Evolutionary conservation across 1,140 invertebrate genomes (phyloP).

Genomic region (Dinoponera quadriceps): DNA sequence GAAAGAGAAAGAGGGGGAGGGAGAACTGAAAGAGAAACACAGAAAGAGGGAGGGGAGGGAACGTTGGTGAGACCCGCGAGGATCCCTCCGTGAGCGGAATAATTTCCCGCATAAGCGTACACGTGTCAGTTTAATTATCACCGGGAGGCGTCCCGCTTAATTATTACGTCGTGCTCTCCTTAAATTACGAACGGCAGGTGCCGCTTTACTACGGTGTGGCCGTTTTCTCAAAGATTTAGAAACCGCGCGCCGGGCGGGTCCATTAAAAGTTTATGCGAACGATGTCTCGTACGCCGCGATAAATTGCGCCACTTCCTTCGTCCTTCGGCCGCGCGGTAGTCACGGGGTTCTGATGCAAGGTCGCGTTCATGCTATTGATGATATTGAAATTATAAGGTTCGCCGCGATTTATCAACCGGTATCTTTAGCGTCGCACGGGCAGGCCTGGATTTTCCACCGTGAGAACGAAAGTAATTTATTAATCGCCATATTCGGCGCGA

Average conservation of each 20-base stretch:
- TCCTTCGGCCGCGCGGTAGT: neutral
- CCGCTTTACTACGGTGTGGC: slow-evolving; percentile 1
- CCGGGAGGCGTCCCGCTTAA: slow-evolving; percentile 28
- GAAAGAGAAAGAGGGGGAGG: neutral
- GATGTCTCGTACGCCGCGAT: neutral
- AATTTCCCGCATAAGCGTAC: slow-evolving; percentile 38
- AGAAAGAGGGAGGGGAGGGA: neutral
- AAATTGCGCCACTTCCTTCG: slow-evolving; percentile 11
- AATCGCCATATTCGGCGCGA: neutral
- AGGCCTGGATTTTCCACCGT: neutral
- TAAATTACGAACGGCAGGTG: slow-evolving; percentile 50
- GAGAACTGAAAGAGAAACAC: neutral
- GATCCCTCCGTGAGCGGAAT: neutral
- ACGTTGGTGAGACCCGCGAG: neutral
- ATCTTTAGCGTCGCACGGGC: neutral
- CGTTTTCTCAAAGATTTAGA: slow-evolving; percentile 51
- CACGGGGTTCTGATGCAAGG: neutral
- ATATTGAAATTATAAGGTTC: slow-evolving; percentile 31
- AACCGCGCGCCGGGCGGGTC: slow-evolving; percentile 20
- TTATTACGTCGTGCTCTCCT: slow-evolving; percentile 30
- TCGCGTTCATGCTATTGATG: neutral
- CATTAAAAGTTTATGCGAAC: slow-evolving; percentile 37
- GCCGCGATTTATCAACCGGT: slow-evolving; percentile 8
- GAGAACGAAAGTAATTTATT: slow-evolving; percentile 25
- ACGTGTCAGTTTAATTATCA: slow-evolving; percentile 54